Base-by-base conservation (phyloP, 2,888 invertebrate species). In the Harpagoxenus sublaevis region DNA sequence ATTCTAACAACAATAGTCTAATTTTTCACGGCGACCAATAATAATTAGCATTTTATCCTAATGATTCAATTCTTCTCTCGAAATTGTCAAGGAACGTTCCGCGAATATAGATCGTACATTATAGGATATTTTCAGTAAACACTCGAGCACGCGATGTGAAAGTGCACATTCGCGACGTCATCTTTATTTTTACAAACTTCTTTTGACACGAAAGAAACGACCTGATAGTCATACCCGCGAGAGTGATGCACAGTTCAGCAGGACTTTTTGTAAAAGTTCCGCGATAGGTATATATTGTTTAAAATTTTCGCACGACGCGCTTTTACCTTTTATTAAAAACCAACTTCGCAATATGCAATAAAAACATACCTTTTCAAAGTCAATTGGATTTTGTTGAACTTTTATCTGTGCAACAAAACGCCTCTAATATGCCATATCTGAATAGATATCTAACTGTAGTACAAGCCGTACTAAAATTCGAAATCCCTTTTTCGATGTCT, bases 171-270 rank as follows among this genome's bases (percentile, higher is more conserved):
- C 15, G 60, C n/a, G 8, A 45, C 48, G 35, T 75, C 23, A 62
- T 35, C 6, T 48, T 75, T 48, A 75, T 48, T 75, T 75, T 48
- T 48, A 63, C 15, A n/a, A 75, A 62, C 35, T 75, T 15, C 23
- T 75, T 63, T 75, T 48, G 1, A 55, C 35, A 48, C n/a, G 42
- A 48, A 31, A 15, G 12, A 18, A 60, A n/a, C 31, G 9, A 8
- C 62, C 31, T 28, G 12, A 6, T 8, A 18, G n/a, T 74, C 6
- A 60, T 31, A 60, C 62, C 12, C 45, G 4, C 2, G 23, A 35
- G 2, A 55, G 1, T n/a, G 23, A 0, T 15, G 15, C 51, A 28
- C 45, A 23, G 23, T 23, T 23, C 0, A 23, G 23, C 23, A 63
- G 62, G 35, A 48, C 23, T 45, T 75, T 75, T 48, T 63, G 35